Conservation (phyloP, 2,113 vertebrate genomes). For the Psettodes erumei region DNA sequence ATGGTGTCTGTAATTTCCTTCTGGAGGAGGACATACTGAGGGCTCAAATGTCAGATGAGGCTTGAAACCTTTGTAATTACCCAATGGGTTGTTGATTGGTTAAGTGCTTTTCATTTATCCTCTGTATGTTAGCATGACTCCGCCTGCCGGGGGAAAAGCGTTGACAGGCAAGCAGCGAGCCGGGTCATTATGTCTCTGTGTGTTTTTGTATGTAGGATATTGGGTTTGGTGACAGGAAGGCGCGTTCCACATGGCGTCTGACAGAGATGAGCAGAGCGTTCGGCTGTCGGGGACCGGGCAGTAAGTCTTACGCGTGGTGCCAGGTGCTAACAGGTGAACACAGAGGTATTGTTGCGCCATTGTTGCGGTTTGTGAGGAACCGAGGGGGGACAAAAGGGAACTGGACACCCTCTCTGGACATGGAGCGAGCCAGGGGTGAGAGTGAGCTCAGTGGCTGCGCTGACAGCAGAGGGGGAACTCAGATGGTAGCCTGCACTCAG, state of each 20-base stretch:
- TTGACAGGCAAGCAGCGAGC: constrained; percentile 65
- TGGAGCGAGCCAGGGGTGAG: constrained; percentile 53
- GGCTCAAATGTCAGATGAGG: constrained; percentile 39
- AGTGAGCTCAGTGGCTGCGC: constrained; percentile 59
- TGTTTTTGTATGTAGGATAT: constrained; percentile 69
- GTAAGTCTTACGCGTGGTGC: constrained; percentile 44
- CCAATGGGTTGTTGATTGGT: constrained; percentile 70
- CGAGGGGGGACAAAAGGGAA: constrained; percentile 63
- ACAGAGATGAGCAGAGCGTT: constrained; percentile 56
- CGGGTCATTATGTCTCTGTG: constrained; percentile 55
- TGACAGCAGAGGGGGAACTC: constrained; percentile 65
- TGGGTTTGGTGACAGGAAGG: constrained; percentile 73
- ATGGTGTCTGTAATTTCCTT: not conserved
- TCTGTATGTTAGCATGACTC: constrained; percentile 66
- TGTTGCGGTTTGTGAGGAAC: constrained; percentile 56
- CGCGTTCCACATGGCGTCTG: constrained; percentile 77
- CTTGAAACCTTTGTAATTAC: constrained; percentile 67
- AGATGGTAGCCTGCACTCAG: constrained; percentile 53
- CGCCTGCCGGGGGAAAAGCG: constrained; percentile 49
- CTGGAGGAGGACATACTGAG: constrained; percentile 11
- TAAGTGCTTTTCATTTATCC: constrained; percentile 76
- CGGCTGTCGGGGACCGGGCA: constrained; percentile 41
- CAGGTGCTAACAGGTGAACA: constrained; percentile 78
- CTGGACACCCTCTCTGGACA: constrained; percentile 70
- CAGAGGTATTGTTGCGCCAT: constrained; percentile 70